phyloP scores from a whole-genome alignment of 2,797 vertebrate species.

The Hydrolagus colliei region DNA sequence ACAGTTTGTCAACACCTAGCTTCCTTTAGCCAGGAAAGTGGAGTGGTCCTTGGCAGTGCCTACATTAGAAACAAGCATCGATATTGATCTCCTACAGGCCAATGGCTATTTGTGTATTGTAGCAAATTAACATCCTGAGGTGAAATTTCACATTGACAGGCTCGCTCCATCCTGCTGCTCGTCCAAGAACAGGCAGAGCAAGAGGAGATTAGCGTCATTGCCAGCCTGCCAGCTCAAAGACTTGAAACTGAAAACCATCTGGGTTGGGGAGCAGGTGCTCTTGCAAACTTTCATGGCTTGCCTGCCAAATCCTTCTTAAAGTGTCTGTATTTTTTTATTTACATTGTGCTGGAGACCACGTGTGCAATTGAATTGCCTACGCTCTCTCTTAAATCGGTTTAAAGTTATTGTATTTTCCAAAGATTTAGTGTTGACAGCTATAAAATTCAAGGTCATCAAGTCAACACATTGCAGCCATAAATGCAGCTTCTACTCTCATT shows the following conservation, averaged over 20 bases:
- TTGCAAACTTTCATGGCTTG: not conserved
- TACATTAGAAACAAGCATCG: not conserved
- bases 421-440: not conserved
- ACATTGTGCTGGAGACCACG: not conserved
- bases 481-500: not conserved
- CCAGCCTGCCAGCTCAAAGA: not conserved
- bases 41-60: not conserved
- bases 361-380: not conserved
- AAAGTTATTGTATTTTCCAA: not conserved
- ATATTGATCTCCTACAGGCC: not conserved
- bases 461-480: too few relatives aligned
- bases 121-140: not conserved
- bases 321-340: not conserved
- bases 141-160: too few relatives aligned
- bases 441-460: not conserved
- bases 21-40: not conserved
- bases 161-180: not conserved
- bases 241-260: constrained; percentile 4
- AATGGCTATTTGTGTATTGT: not conserved
- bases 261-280: constrained; percentile 7
- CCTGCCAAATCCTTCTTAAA: constrained; percentile 1
- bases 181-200: not conserved
- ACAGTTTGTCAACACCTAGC: not conserved
- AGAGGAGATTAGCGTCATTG: not conserved
- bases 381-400: not conserved